These are phyloP conservation scores for Cydia splendana DNA, from an alignment of 1,140 invertebrate species.

Conservation along the genomic window DNA sequence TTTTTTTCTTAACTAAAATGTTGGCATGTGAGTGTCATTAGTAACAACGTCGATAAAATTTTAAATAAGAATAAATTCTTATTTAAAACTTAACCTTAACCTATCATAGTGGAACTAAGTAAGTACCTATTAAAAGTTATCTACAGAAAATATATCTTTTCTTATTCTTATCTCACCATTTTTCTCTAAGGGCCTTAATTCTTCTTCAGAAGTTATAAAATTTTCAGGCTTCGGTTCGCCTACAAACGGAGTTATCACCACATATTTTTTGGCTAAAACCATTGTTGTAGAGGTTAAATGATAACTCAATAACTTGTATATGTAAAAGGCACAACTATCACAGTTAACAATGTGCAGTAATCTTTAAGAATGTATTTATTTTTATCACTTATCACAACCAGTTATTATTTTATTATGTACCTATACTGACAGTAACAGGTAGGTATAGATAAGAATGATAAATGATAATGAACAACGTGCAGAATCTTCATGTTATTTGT, in stretches of 20 bases:
- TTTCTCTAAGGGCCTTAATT: slow-evolving; percentile 64
- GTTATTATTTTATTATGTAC: not conserved
- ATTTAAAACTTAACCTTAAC: too few species aligned
- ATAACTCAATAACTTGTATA: not conserved
- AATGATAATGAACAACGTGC: slow-evolving; percentile 5
- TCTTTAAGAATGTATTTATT: not conserved
- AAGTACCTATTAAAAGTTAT: slow-evolving; percentile 6
- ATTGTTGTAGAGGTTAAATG: slow-evolving; percentile 40
- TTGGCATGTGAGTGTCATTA: too few species aligned
- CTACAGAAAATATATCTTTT: not conserved
- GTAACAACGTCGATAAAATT: too few species aligned
- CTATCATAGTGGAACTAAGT: not conserved
- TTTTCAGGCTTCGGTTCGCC: slow-evolving; percentile 77
- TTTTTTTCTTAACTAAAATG: too few species aligned
- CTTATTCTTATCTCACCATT: slow-evolving; percentile 61
- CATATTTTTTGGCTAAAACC: slow-evolving; percentile 70
- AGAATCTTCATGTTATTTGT: not conserved
- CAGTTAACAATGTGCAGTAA: not conserved
- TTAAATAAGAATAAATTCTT: too few species aligned
- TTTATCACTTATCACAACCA: slow-evolving; percentile 11
- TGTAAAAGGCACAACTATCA: not conserved
- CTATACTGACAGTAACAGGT: not conserved
- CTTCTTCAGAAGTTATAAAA: slow-evolving; percentile 73
- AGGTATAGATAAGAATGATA: slow-evolving; percentile 6
- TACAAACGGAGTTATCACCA: slow-evolving; percentile 67